phyloP scores from a whole-genome alignment of 2,797 vertebrate species.

The Sebastes diaconus region DNA sequence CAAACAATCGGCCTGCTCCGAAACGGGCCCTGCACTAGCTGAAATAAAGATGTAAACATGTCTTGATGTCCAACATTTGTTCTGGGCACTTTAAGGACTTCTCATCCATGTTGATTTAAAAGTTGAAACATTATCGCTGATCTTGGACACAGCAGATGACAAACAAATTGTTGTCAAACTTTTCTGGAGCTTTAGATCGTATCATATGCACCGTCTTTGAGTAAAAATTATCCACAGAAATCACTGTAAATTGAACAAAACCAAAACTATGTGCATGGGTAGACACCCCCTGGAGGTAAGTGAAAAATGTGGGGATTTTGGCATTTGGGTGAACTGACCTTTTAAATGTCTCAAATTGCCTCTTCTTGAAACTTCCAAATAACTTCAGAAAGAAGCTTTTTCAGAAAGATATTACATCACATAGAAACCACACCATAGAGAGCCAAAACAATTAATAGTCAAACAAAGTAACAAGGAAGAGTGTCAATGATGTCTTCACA shows the following conservation, averaged over 20 bases:
- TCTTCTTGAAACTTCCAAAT: background rate
- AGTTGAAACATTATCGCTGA: fast-evolving
- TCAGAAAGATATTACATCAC: background rate
- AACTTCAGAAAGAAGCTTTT: background rate
- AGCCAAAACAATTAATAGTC: background rate
- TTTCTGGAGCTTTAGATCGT: too few species aligned
- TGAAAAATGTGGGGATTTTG: background rate
- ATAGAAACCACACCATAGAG: background rate
- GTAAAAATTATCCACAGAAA: background rate
- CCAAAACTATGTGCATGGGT: background rate
- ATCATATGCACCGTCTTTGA: background rate
- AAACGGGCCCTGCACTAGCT: too few species aligned
- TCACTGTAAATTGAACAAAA: background rate
- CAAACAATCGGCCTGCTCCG: too few species aligned
- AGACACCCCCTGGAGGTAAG: background rate
- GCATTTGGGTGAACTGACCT: background rate
- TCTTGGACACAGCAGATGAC: too few species aligned
- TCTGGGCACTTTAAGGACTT: background rate
- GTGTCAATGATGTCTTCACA: background rate
- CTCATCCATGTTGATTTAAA: background rate
- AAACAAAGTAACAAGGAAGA: background rate
- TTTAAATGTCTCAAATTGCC: background rate
- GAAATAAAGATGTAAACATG: too few species aligned
- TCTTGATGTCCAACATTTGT: background rate
- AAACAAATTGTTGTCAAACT: too few species aligned